Percentiles rank a stretch among this genome's conserved stretches.
These are phyloP conservation scores for Channallabes apus DNA, from an alignment of 2,797 vertebrate genomes.

Conservation along the genomic window DNA sequence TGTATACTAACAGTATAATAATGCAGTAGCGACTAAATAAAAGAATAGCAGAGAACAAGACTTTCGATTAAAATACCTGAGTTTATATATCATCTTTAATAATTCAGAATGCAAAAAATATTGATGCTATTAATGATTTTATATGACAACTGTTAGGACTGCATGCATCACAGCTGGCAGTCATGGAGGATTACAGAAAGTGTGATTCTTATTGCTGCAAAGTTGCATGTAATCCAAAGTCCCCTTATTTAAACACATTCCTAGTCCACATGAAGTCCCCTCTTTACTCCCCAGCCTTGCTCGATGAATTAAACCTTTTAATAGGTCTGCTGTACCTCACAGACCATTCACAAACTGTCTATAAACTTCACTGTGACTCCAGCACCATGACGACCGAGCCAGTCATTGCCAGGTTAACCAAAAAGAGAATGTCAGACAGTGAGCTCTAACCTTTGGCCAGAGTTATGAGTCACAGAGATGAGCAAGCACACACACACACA, in stretches of 20 bases:
- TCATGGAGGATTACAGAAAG: background rate
- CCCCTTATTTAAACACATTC: background rate
- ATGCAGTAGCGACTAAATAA: background rate
- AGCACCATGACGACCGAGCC: conserved; percentile 16
- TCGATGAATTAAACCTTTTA: background rate
- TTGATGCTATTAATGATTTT: background rate
- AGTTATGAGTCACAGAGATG: conserved; percentile 37
- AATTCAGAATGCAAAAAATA: background rate
- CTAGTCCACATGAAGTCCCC: background rate
- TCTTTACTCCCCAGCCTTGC: background rate
- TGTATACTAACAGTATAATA: background rate
- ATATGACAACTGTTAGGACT: background rate
- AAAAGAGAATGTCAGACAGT: conserved; percentile 38
- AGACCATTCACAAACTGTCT: background rate
- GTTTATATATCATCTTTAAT: background rate
- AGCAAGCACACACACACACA: conserved; percentile 2
- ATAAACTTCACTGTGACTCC: conserved; percentile 23
- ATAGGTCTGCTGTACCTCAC: background rate
- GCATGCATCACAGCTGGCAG: background rate
- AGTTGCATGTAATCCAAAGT: background rate
- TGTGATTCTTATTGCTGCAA: background rate
- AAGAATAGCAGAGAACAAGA: background rate
- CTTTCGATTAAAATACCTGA: background rate
- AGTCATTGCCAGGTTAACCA: conserved; percentile 16
- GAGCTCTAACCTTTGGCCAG: conserved; percentile 32